Evolutionary conservation across 2,888 invertebrate species (phyloP), one percentile per base, ranked within the genome.

Genomic region (Aspidiotus destructor): DNA sequence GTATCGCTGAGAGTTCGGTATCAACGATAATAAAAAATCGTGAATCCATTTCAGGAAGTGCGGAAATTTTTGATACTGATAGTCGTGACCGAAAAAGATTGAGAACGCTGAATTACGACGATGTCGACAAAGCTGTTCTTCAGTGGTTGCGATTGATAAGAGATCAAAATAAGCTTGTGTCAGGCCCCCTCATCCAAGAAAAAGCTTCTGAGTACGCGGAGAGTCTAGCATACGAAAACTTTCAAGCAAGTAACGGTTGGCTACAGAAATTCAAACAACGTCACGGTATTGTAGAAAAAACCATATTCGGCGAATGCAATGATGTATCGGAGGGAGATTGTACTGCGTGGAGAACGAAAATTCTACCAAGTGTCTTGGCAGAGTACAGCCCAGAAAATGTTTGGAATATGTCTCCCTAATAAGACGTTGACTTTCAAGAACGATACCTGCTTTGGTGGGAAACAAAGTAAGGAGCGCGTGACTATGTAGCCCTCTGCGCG

Each of bases 381-480:
- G 60, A 70, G 62, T 73, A 73, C 68, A 62, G 72, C 70, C 70
- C 72, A 44, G 64, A 70, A 54, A 71, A 74, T 65, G 71, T 74
- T 64, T 75, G 73, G 65, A 75, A 75, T 68, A 72, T 71, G 71
- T 70, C 64, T 73, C 11, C 73, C 74, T 8, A 72, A 76, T 70
- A 73, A 73, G 72, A 74, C 73, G 1, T 62, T 74, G 13, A 71
- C 71, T 40, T 74, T 74, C 60, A 74, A 73, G 73, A 69, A 72
- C 17, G 73, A 75, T 68, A 63, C 75, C 69, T 77, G 76, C 68
- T 71, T 70, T 28, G 75, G 75, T 28, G 75, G 76, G 58, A 77
- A 77, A 73, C 70, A 75, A 64, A 75, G 75, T 60, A 76, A 76
- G 71, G 73, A 70, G 17, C 17, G 69, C 28, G 17, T 70, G 15